These are phyloP conservation scores for Oryctes rhinoceros DNA, from an alignment of 1,140 invertebrate genomes.

Conservation along the genomic window DNA sequence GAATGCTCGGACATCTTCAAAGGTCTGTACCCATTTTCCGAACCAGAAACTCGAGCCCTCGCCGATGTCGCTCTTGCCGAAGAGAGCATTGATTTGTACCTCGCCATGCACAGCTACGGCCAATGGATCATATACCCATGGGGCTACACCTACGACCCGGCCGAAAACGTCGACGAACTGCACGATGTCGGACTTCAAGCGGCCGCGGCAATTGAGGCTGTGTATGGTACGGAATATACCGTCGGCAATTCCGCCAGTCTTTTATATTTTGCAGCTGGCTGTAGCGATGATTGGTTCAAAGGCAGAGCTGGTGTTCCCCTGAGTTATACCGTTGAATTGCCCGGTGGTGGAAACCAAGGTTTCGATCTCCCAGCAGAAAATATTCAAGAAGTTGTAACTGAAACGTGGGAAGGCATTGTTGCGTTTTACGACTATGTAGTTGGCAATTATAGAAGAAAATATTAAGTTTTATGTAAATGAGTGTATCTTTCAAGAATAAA, in stretches of 20 bases:
- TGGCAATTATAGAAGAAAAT: not conserved
- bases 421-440: not conserved
- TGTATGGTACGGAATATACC: slow-evolving; percentile 72
- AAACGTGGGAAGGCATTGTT: slow-evolving; percentile 78
- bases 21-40: slow-evolving; percentile 76
- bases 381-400: slow-evolving; percentile 75
- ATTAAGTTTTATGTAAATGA: not conserved
- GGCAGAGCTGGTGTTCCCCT: slow-evolving; percentile 68
- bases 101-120: slow-evolving; percentile 81
- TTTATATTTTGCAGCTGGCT: slow-evolving; percentile 64
- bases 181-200: slow-evolving; percentile 19
- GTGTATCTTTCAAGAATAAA: not conserved
- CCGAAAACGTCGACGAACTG: slow-evolving; percentile 41
- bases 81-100: slow-evolving; percentile 68
- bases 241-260: slow-evolving; percentile 75
- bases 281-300: slow-evolving; percentile 73
- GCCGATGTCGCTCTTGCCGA: slow-evolving; percentile 64
- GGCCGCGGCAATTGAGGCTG: slow-evolving; percentile 66
- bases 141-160: slow-evolving; percentile 65
- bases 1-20: slow-evolving; percentile 77
- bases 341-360: slow-evolving; percentile 73
- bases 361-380: slow-evolving; percentile 76
- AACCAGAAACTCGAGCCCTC: slow-evolving; percentile 73
- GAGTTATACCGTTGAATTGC: slow-evolving; percentile 74
- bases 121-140: slow-evolving; percentile 78